A percentile compares a stretch with the other conserved stretches of the same genome.
Conservation (phyloP, 2,888 invertebrate species). For the Leptinotarsa tumamoca region DNA sequence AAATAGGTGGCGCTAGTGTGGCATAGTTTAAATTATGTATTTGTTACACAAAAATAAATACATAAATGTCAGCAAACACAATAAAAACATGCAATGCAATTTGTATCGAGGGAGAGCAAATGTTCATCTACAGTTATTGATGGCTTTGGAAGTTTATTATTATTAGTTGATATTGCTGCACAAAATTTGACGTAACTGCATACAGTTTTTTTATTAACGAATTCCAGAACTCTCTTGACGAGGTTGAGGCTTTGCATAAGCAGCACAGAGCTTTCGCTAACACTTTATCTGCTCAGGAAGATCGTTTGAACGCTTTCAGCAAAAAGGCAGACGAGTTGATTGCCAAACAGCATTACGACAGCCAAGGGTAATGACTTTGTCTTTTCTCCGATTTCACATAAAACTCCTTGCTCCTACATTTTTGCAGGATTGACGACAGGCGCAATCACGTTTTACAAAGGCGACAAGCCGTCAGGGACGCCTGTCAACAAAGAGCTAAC, state of each 20-base stretch:
- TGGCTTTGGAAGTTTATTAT: neutral
- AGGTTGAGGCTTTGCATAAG: slow-evolving; percentile 91
- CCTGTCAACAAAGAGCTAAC: slow-evolving; percentile 79
- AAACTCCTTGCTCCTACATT: slow-evolving; percentile 30
- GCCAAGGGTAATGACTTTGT: slow-evolving; percentile 73
- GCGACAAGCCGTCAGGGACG: slow-evolving; percentile 80
- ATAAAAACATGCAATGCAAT: too few relatives aligned
- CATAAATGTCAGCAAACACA: too few relatives aligned
- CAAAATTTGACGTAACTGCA: neutral
- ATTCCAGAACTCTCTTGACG: slow-evolving; percentile 83
- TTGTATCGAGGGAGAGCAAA: too few relatives aligned
- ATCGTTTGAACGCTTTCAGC: slow-evolving; percentile 84
- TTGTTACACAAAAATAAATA: too few relatives aligned
- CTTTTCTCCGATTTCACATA: slow-evolving; percentile 1
- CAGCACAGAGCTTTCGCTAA: slow-evolving; percentile 95
- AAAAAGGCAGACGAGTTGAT: slow-evolving; percentile 87
- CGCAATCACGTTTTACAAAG: slow-evolving; percentile 81
- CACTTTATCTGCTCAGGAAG: slow-evolving; percentile 92
- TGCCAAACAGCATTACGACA: slow-evolving; percentile 83
- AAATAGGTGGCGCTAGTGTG: too few relatives aligned
- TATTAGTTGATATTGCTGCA: neutral
- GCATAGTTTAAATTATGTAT: too few relatives aligned
- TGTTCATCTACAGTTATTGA: too few relatives aligned
- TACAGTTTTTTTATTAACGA: slow-evolving; percentile 19
- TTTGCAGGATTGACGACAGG: slow-evolving; percentile 75